A percentile compares a stretch with the other conserved stretches of the same genome.
Conservation (phyloP, 2,113 vertebrate species). For the Pterocles burchelli region DNA sequence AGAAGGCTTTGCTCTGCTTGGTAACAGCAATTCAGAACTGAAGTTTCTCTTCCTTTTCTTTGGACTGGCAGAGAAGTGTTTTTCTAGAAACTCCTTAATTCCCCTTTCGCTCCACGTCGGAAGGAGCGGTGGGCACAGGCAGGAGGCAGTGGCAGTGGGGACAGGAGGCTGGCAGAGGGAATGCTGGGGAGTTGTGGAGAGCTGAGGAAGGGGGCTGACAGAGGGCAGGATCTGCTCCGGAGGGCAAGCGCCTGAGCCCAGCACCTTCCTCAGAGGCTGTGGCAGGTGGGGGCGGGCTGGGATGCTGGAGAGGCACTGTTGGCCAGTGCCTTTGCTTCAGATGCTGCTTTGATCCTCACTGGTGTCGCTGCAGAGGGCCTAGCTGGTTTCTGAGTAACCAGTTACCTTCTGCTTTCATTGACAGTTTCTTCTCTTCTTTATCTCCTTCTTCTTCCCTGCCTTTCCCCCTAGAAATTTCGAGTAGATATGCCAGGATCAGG, state of each 20-base stretch:
- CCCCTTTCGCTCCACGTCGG: not conserved
- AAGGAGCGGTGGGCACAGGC: not conserved
- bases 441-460: not conserved
- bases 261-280: not conserved
- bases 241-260: not conserved
- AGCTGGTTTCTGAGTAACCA: not conserved
- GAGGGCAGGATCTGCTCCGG: not conserved
- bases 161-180: not conserved
- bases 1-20: not conserved
- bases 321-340: not conserved
- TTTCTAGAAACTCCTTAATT: conserved; percentile 61
- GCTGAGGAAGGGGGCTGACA: not conserved
- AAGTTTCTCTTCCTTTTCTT: conserved; percentile 66
- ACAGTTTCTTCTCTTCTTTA: not conserved
- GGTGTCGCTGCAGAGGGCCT: not conserved
- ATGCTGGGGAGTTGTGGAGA: not conserved
- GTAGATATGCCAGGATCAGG: conserved; percentile 98
- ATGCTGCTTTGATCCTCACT: not conserved
- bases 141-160: not conserved
- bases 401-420: not conserved
- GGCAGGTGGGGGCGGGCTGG: not conserved
- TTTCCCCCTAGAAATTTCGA: conserved; percentile 88
- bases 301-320: not conserved
- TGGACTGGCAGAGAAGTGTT: conserved; percentile 16
- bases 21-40: not conserved